Percentiles rank a stretch among this genome's conserved stretches.
phyloP scores from a whole-genome alignment of 2,797 vertebrate species.

The Danio tinwini region DNA sequence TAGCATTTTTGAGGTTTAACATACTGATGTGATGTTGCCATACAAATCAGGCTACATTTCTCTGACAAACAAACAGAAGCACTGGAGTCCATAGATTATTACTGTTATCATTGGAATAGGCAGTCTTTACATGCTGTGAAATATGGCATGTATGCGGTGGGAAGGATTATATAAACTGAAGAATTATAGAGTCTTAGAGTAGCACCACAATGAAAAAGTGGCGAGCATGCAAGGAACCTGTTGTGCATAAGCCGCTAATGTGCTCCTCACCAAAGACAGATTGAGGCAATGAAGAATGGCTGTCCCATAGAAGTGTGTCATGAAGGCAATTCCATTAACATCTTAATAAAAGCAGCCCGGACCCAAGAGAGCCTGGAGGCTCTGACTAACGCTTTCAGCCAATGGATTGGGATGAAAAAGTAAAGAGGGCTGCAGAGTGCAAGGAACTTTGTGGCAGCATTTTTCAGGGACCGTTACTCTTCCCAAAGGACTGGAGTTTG shows the following conservation, averaged over 20 bases:
- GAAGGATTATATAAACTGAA: constrained; percentile 13
- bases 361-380: constrained; percentile 73
- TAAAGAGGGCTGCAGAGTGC: constrained; percentile 60
- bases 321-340: constrained; percentile 82
- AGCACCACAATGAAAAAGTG: constrained; percentile 51
- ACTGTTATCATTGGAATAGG: constrained; percentile 67
- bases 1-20: constrained; percentile 41
- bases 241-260: constrained; percentile 71
- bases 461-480: constrained; percentile 74
- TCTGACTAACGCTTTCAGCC: constrained; percentile 60
- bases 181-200: constrained; percentile 70
- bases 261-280: constrained; percentile 63
- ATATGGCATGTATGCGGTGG: constrained; percentile 69
- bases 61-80: constrained; percentile 60
- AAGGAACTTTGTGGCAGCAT: constrained; percentile 68
- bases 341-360: constrained; percentile 79
- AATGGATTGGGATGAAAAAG: constrained; percentile 44
- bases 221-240: constrained; percentile 58
- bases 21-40: constrained; percentile 49
- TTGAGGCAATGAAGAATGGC: constrained; percentile 70
- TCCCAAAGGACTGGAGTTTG: constrained; percentile 69
- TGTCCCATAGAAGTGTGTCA: constrained; percentile 79
- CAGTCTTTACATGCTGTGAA: constrained; percentile 66
- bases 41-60: constrained; percentile 66
- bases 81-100: constrained; percentile 59